Base-by-base conservation (phyloP, 2,888 invertebrate species). In the Nemapogon koenigi region DNA sequence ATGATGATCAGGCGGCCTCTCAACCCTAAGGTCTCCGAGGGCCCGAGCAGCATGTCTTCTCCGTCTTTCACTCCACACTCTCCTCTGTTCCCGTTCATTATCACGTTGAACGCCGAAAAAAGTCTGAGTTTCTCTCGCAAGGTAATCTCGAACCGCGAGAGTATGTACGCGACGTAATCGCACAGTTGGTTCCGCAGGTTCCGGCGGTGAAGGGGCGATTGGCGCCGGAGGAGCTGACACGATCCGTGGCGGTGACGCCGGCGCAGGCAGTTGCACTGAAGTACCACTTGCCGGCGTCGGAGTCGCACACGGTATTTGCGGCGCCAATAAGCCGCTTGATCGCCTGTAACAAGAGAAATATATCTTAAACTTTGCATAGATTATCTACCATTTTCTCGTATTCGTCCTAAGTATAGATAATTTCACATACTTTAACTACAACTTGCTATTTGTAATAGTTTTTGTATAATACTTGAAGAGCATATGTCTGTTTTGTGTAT, bases 51-150 rank as follows among this genome's bases (percentile, higher is more conserved):
- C 89, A 72, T 90, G 84, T 51, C 91, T 76, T 62, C 87, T 84
- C 60, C 92, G 81, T 59, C 92, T 81, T 57, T 91, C 90, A 54
- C 88, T 78, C 93, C 93, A 93, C 59, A 88, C 67, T 57, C 86
- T 81, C 59, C 84, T 83, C 67, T 89, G 87, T 55, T 86, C 83
- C 51, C 84, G 83, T 61, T 90, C 90, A 49, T 85, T 85, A 50
- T 88, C 87, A 54, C 88, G 88, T 55, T 89, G 88, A 41, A 94
- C 87, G 14, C 92, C 93, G 62, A 94, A 92, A 71, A 93, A 93
- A 49, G 87, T 88, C 40, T 90, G 89, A 40, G 91, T 89, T 62
- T 91, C 90, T 49, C 86, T 82, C 59, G 86, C 89, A 56, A 92
- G 85, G 64, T 87, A 90, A 57, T 87, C 73, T 45, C 76, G 59